Evolutionary conservation across 2,113 vertebrate species (phyloP).

Genomic region (Urocynchramus pylzowi): DNA sequence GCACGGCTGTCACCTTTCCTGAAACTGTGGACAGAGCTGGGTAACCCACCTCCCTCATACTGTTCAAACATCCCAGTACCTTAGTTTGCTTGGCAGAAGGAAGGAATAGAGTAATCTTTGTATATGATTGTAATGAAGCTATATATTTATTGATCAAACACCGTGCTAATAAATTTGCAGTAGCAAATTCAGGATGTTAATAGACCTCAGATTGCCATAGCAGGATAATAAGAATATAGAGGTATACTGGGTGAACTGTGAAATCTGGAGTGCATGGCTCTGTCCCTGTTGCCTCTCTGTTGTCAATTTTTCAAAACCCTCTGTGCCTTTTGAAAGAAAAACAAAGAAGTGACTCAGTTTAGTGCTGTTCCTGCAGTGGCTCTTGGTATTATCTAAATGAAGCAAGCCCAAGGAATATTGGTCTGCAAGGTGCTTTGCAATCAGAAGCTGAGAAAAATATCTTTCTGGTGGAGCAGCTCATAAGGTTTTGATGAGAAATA

Average conservation of each 20-base stretch:
- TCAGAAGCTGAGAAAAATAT: background rate
- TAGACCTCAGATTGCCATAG: background rate
- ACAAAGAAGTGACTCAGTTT: conserved; percentile 9
- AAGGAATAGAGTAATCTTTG: background rate
- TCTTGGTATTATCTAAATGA: conserved; percentile 14
- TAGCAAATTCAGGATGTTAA: background rate
- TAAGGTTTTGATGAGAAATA: conserved; percentile 8
- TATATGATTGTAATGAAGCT: background rate
- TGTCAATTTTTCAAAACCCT: background rate
- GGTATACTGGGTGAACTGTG: background rate
- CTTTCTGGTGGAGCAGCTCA: background rate
- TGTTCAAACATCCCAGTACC: background rate
- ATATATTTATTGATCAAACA: background rate
- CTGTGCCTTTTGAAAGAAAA: background rate
- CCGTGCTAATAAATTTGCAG: background rate
- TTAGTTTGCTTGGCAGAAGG: background rate
- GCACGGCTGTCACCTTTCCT: background rate
- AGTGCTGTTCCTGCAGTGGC: background rate
- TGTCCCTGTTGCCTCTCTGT: background rate
- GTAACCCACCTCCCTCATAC: background rate
- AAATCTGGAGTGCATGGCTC: background rate
- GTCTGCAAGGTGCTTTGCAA: background rate
- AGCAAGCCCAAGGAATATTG: background rate
- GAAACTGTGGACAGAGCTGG: background rate
- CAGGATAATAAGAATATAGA: background rate